Conservation (phyloP, 2,888 invertebrate species). For the Gryllus longicercus region DNA sequence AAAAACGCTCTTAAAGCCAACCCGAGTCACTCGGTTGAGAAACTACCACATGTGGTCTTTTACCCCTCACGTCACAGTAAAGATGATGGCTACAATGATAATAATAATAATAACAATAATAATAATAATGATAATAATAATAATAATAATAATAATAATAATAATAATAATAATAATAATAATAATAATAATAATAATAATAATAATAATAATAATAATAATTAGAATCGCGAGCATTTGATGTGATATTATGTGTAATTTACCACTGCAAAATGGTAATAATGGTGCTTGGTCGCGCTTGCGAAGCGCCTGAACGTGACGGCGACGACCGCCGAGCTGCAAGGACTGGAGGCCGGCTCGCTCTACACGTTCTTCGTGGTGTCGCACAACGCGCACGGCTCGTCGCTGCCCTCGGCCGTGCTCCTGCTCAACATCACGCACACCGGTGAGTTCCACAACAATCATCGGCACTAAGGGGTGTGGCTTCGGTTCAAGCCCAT, state of each 20-base stretch:
- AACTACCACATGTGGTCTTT: too few species aligned
- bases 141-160: not conserved
- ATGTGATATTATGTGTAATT: not conserved
- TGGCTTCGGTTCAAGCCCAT: too few species aligned
- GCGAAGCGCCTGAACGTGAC: slow-evolving; percentile 66
- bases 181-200: slow-evolving; percentile 24
- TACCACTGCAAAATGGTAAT: slow-evolving; percentile 18
- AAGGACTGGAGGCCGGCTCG: slow-evolving; percentile 62
- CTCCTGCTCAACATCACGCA: slow-evolving; percentile 68
- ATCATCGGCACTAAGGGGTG: too few species aligned
- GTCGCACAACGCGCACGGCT: slow-evolving; percentile 71
- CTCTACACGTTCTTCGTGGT: slow-evolving; percentile 80
- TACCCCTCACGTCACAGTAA: too few species aligned
- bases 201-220: slow-evolving; percentile 20
- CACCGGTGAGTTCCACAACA: slow-evolving; percentile 46
- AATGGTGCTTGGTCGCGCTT: slow-evolving; percentile 38
- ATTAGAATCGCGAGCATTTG: too few species aligned
- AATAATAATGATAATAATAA: too few species aligned
- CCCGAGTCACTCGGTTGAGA: too few species aligned
- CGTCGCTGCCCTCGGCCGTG: slow-evolving; percentile 77
- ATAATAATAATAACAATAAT: too few species aligned
- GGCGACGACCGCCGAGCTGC: slow-evolving; percentile 59
- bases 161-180: not conserved
- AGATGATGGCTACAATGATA: too few species aligned
- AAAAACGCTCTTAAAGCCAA: too few species aligned